These are phyloP conservation scores for Cavia aperea DNA, from an alignment of 2,113 vertebrate genomes.

Conservation along the genomic window DNA sequence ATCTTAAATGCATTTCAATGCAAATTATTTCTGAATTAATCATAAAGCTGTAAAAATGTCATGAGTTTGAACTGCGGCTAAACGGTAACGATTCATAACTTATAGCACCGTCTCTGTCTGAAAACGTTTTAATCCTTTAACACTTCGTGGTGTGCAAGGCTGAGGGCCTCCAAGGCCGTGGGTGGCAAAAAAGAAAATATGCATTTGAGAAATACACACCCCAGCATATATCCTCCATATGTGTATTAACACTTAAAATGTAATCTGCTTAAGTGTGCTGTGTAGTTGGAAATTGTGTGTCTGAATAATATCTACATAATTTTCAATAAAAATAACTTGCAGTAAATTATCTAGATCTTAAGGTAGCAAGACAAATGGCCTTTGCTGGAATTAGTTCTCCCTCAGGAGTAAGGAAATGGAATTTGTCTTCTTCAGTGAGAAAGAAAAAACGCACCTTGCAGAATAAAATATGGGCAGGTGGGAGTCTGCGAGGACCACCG, in stretches of 20 bases:
- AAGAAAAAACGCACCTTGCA: background rate
- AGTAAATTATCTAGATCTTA: constrained; percentile 61
- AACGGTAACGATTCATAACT: constrained; percentile 46
- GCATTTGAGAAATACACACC: constrained; percentile 14
- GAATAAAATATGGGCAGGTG: background rate
- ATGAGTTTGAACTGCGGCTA: constrained; percentile 31
- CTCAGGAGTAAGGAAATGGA: constrained; percentile 55
- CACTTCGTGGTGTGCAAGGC: background rate
- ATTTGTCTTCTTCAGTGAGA: constrained; percentile 49
- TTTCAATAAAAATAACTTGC: constrained; percentile 51
- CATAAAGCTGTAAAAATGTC: constrained; percentile 37
- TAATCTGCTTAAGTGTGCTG: constrained; percentile 29
- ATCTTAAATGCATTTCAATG: constrained; percentile 51
- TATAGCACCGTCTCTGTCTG: background rate
- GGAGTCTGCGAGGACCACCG: background rate
- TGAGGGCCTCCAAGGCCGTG: constrained; percentile 31
- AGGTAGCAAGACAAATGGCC: constrained; percentile 57
- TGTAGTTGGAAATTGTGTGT: constrained; percentile 55
- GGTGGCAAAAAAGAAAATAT: background rate
- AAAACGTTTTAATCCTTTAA: constrained; percentile 40
- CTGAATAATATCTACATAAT: constrained; percentile 60
- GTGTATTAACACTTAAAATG: constrained; percentile 42
- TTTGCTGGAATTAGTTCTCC: constrained; percentile 56
- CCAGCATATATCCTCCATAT: background rate
- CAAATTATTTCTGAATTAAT: constrained; percentile 60